phyloP scores from a whole-genome alignment of 2,797 vertebrate genomes.

The Pangasius larnaudii region DNA sequence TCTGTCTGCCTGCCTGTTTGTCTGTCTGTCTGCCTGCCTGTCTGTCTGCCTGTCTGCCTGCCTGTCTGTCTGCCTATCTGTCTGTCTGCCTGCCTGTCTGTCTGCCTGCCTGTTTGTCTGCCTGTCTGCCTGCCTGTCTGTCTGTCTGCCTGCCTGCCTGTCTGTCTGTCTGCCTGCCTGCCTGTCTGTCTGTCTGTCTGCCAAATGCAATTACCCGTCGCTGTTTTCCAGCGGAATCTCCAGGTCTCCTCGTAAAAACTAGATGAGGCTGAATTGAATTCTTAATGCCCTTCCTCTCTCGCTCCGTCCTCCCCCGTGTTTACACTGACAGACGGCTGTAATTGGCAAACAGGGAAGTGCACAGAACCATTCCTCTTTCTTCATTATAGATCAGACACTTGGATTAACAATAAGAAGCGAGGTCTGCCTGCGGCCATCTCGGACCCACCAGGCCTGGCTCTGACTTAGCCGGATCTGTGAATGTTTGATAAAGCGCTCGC shows the following conservation, averaged over 20 bases:
- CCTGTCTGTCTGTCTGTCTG: neutral
- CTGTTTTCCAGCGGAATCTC: slow-evolving; percentile 33
- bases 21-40: neutral
- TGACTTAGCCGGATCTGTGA: neutral
- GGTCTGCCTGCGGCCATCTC: neutral
- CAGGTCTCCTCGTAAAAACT: slow-evolving; percentile 22
- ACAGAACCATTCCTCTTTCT: slow-evolving; percentile 58
- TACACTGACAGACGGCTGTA: slow-evolving; percentile 68
- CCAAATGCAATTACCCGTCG: slow-evolving; percentile 43
- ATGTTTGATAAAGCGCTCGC: neutral
- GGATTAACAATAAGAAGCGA: slow-evolving; percentile 60
- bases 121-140: neutral
- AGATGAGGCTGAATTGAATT: slow-evolving; percentile 66
- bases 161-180: neutral
- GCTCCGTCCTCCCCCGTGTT: slow-evolving; percentile 58
- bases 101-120: neutral
- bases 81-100: slow-evolving; percentile 6
- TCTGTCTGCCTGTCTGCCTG: neutral
- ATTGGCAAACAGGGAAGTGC: slow-evolving; percentile 71
- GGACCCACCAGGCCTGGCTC: neutral
- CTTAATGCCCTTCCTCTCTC: slow-evolving; percentile 60
- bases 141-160: neutral
- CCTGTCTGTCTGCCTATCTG: neutral
- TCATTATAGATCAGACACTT: slow-evolving; percentile 66
- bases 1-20: neutral